Conservation (phyloP, 2,888 invertebrate species). For the Bombylius discolor region DNA sequence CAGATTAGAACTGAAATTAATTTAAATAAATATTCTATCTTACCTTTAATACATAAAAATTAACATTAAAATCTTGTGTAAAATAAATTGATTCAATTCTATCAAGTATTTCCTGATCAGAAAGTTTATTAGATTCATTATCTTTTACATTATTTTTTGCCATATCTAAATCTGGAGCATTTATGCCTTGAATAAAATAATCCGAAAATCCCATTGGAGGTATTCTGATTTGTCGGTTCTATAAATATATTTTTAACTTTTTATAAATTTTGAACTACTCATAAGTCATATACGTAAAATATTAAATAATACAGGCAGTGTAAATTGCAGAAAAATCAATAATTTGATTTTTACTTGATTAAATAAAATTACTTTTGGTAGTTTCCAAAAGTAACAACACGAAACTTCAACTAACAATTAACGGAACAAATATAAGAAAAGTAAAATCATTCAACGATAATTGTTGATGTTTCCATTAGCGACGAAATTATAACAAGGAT, state of each 20-base stretch:
- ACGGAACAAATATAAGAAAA: too few species aligned
- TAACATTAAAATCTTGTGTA: slow-evolving; percentile 27
- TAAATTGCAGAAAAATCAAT: too few species aligned
- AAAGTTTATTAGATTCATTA: slow-evolving; percentile 23
- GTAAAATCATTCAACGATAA: too few species aligned
- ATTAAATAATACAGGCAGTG: too few species aligned
- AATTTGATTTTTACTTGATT: too few species aligned
- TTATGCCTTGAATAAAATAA: slow-evolving; percentile 34
- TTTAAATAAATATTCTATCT: slow-evolving; percentile 6
- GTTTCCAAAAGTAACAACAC: too few species aligned
- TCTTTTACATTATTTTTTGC: slow-evolving; percentile 8
- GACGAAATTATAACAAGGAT: too few species aligned
- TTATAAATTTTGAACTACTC: too few species aligned
- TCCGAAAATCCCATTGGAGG: slow-evolving; percentile 38
- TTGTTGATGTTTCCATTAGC: too few species aligned
- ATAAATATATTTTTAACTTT: not conserved
- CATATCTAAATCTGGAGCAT: slow-evolving; percentile 18
- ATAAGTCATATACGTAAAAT: too few species aligned
- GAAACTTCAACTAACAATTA: too few species aligned
- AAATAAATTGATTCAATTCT: slow-evolving; percentile 32
- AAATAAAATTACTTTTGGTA: too few species aligned
- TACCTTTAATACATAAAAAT: slow-evolving; percentile 31
- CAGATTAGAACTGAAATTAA: slow-evolving; percentile 16
- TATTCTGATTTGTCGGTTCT: slow-evolving; percentile 33
- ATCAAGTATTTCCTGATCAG: slow-evolving; percentile 36